Conservation (phyloP, 2,797 vertebrate genomes). For the Ficedula albicollis region DNA sequence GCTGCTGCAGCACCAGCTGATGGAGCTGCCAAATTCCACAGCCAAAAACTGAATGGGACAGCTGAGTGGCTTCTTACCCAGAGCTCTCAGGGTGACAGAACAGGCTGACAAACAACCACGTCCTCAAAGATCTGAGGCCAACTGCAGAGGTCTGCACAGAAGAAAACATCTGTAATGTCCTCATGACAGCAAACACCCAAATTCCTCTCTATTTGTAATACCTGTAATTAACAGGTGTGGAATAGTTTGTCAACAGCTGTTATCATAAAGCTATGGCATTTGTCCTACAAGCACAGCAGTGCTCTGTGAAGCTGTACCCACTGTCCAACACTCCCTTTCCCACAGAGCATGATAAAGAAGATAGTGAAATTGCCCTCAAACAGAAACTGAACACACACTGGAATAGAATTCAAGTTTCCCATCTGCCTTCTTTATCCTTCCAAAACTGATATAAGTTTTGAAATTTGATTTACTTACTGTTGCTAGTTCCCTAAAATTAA, state of each 20-base stretch:
- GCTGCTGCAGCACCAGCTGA: background rate
- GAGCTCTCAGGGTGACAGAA: background rate
- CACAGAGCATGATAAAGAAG: conserved; percentile 2
- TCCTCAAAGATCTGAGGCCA: background rate
- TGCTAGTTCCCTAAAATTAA: background rate
- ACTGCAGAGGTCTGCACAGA: background rate
- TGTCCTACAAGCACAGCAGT: conserved; percentile 2
- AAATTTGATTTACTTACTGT: background rate
- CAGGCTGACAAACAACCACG: background rate
- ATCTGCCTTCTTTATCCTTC: background rate
- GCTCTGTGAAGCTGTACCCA: background rate
- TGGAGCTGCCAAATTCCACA: background rate
- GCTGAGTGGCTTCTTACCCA: background rate
- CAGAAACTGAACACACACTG: conserved; percentile 12
- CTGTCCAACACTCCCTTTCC: conserved; percentile 2
- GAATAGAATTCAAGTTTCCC: background rate
- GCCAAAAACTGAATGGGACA: background rate
- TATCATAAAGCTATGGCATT: conserved; percentile 30
- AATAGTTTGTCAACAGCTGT: conserved; percentile 59
- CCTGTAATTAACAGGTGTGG: conserved; percentile 58
- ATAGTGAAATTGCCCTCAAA: background rate
- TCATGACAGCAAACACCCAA: conserved; percentile 32
- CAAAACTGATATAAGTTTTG: background rate
- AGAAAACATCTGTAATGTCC: background rate
- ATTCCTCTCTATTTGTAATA: conserved; percentile 10